These are phyloP conservation scores for Anableps anableps DNA, from an alignment of 2,797 vertebrate genomes.

Conservation along the genomic window DNA sequence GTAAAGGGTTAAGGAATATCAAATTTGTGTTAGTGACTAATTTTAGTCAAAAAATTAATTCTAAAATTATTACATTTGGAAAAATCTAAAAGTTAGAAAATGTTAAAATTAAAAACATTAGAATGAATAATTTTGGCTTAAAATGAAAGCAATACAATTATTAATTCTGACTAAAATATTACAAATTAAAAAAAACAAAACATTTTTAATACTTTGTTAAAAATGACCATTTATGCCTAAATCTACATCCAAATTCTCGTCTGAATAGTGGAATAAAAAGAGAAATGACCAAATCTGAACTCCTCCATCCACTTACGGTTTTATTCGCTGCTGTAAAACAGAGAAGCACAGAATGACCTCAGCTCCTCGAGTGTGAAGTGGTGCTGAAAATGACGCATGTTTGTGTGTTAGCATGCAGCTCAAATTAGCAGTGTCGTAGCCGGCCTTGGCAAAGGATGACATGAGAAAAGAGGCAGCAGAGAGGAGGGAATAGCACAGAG, in stretches of 20 bases:
- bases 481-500: background rate
- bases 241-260: background rate
- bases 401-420: conserved; percentile 39
- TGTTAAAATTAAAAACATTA: background rate
- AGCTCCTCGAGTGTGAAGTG: conserved; percentile 25
- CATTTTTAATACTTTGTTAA: background rate
- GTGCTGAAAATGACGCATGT: conserved; percentile 24
- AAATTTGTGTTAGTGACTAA: background rate
- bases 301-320: background rate
- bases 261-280: background rate
- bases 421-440: conserved; percentile 31
- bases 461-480: conserved; percentile 5
- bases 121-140: background rate
- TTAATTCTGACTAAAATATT: background rate
- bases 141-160: background rate
- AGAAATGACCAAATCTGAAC: background rate
- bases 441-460: conserved; percentile 42
- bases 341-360: conserved; percentile 18
- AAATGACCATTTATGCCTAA: background rate
- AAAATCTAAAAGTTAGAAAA: background rate
- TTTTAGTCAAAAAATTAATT: background rate
- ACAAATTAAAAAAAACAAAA: background rate
- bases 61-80: background rate
- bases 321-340: background rate
- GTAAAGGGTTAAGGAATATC: background rate